Percentiles rank a stretch among this genome's conserved stretches.
These are phyloP conservation scores for Spodoptera picta DNA, from an alignment of 2,888 invertebrate genomes.

Conservation along the genomic window DNA sequence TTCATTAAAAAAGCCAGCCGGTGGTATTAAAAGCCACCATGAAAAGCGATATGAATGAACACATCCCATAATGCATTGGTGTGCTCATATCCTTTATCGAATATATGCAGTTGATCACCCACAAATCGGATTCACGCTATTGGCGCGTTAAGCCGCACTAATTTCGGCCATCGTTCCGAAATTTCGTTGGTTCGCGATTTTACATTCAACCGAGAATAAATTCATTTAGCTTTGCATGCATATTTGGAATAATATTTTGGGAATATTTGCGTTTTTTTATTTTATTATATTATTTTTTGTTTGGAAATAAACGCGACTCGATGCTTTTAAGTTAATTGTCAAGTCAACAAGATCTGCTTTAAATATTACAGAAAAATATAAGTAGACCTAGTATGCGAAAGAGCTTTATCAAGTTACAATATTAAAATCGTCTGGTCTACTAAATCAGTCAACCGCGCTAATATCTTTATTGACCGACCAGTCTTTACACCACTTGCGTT, in stretches of 20 bases:
- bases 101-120: conserved; percentile 56
- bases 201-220: conserved; percentile 54
- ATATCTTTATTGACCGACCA: too few species aligned
- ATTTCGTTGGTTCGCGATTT: conserved; percentile 47
- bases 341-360: too few species aligned
- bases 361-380: too few species aligned
- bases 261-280: conserved; percentile 36
- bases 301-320: too few species aligned
- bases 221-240: conserved; percentile 51
- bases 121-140: conserved; percentile 61
- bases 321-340: too few species aligned
- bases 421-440: too few species aligned
- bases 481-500: too few species aligned
- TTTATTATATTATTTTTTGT: conserved; percentile 10
- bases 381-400: too few species aligned
- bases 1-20: conserved; percentile 2
- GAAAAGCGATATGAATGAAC: conserved; percentile 24
- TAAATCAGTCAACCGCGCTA: too few species aligned
- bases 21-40: conserved; percentile 25
- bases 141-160: conserved; percentile 64
- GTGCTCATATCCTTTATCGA: conserved; percentile 50
- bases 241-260: conserved; percentile 43
- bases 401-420: too few species aligned
- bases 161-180: conserved; percentile 59
- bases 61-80: conserved; percentile 33